These are phyloP conservation scores for Psix sp. DNA, from an alignment of 1,140 invertebrate genomes.

Conservation along the genomic window DNA sequence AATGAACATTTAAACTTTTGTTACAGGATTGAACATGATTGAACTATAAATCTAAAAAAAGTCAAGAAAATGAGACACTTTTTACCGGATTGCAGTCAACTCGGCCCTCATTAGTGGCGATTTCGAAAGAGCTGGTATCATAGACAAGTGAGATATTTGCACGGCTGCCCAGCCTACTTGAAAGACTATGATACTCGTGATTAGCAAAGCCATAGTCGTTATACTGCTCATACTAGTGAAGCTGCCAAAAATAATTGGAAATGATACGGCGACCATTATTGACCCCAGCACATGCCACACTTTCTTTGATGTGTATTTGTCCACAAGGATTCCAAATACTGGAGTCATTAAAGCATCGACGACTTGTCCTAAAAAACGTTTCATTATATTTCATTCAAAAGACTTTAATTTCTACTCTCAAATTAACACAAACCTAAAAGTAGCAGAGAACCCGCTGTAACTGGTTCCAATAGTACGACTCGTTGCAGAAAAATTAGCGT, in stretches of 20 bases:
- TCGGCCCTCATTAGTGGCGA: conserved; percentile 83
- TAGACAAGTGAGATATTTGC: conserved; percentile 93
- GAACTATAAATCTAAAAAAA: neutral
- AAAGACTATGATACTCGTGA: conserved; percentile 87
- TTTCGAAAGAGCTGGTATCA: conserved; percentile 88
- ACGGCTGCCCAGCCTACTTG: conserved; percentile 94
- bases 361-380: conserved; percentile 82
- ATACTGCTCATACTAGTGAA: conserved; percentile 77
- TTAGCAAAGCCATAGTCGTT: conserved; percentile 78
- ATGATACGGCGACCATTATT: conserved; percentile 80
- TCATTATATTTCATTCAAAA: neutral
- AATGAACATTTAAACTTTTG: too few species aligned
- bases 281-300: conserved; percentile 92
- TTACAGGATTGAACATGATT: too few species aligned
- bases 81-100: conserved; percentile 87
- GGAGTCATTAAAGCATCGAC: conserved; percentile 92
- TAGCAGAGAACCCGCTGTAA: conserved; percentile 86
- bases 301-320: conserved; percentile 85
- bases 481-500: conserved; percentile 91
- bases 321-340: conserved; percentile 89
- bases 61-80: conserved; percentile 15
- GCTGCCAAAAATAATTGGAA: conserved; percentile 89
- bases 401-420: conserved; percentile 5
- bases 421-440: conserved; percentile 80
- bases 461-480: conserved; percentile 83